Percentiles rank a stretch among this genome's conserved stretches.
Evolutionary conservation across 2,113 vertebrate genomes (phyloP).

Genomic region (Phalacrocorax carbo): DNA sequence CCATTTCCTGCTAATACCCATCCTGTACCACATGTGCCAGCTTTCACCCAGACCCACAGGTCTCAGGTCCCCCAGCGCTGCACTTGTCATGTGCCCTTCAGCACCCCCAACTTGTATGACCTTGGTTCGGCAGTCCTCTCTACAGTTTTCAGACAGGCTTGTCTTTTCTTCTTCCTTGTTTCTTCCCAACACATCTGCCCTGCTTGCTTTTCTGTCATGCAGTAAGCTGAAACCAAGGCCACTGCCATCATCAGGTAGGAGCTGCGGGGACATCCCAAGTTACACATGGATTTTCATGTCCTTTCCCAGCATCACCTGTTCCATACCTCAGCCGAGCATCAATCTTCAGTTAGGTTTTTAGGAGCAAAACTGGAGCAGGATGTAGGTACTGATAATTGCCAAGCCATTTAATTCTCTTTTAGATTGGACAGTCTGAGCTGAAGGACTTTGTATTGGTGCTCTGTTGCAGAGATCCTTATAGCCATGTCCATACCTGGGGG

Average conservation of each 20-base stretch:
- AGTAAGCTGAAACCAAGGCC: background rate
- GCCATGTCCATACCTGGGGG: background rate
- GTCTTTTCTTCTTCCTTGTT: background rate
- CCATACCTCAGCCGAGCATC: background rate
- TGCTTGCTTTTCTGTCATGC: background rate
- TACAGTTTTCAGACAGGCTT: background rate
- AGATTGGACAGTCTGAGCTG: background rate
- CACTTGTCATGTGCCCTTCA: background rate
- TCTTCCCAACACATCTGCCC: background rate
- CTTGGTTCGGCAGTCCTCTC: background rate
- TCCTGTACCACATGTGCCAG: background rate
- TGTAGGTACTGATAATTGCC: background rate
- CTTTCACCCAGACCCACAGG: background rate
- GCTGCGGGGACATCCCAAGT: background rate
- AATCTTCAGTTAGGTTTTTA: background rate
- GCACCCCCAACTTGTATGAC: background rate
- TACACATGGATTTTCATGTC: background rate
- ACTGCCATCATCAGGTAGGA: background rate
- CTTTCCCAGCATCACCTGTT: background rate
- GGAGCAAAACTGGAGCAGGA: background rate
- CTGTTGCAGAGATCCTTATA: background rate
- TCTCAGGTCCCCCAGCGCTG: background rate
- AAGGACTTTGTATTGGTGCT: background rate
- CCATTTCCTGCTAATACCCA: background rate
- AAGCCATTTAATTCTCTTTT: background rate